Evolutionary conservation across 2,113 vertebrate genomes (phyloP).

Genomic region (human (Homo sapiens)): GRCh38 chr15:90259501-90260000

Average conservation of each 20-base stretch:
- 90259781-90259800: not conserved
- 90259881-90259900: not conserved
- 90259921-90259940: not conserved
- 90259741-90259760: not conserved
- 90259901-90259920: not conserved
- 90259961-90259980: not conserved
- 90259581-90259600: not conserved
- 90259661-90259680: not conserved
- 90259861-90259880: not conserved
- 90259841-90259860: not conserved
- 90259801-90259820: not conserved
- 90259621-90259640: not conserved
- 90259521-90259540: not conserved
- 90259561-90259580: not conserved
- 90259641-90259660: not conserved
- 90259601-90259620: not conserved
- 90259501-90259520: not conserved
- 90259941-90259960: not conserved
- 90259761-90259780: not conserved
- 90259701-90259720: not conserved
- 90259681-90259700: not conserved
- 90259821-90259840: not conserved
- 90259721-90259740: not conserved
- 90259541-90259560: not conserved
- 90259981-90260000: not conserved